Base-by-base conservation (phyloP, 2,888 invertebrate genomes). In the Lucinisca nassula region DNA sequence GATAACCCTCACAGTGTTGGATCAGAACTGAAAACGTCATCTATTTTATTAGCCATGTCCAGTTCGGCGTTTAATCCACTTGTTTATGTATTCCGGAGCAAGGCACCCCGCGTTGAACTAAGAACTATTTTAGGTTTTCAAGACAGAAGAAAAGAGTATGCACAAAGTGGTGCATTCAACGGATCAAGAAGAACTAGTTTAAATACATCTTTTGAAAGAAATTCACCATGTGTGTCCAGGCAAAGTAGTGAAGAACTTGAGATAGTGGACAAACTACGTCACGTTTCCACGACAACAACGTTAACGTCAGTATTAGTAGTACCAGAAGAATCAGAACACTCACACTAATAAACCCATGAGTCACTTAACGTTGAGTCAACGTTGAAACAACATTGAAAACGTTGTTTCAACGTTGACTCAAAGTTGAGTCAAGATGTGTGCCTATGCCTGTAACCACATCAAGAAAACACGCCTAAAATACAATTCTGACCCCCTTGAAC, bases 61-160 rank as follows among this genome's bases (percentile, higher is more conserved):
- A 97, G 98, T 76, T 97, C 97, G 79, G 97, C 97, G 61, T 97
- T 97, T 32, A 98, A 98, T 74, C 98, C 98, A 27, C 97, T 98
- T 94, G 97, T 98, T 75, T 98, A 98, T 95, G 98, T 98, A 49
- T 97, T 98, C 96, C 97, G 98, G 30, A 94, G 93, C 70, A 93
- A 93, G 80, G 61, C 92, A 30, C 91, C 92, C 2, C 91, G 94
- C n/a, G 90, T 91, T 40, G 93, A 94, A 82, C 87, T 95, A 1
- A 91, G 85, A 49, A 79, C 82, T 30, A 92, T 94, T 75, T 76
- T 95, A n/a, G 88, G 90, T 30, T 67, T 91, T 10, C 87, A 88
- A 61, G 72, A 67, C 21, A 61, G 73, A 6, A 30, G 38, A 6
- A 76, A 75, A 32, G 75, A 74, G 21, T 61, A 61, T 37, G 30